Evolutionary conservation across 2,113 vertebrate genomes (phyloP).

Genomic region (Gallinago jamesoni): DNA sequence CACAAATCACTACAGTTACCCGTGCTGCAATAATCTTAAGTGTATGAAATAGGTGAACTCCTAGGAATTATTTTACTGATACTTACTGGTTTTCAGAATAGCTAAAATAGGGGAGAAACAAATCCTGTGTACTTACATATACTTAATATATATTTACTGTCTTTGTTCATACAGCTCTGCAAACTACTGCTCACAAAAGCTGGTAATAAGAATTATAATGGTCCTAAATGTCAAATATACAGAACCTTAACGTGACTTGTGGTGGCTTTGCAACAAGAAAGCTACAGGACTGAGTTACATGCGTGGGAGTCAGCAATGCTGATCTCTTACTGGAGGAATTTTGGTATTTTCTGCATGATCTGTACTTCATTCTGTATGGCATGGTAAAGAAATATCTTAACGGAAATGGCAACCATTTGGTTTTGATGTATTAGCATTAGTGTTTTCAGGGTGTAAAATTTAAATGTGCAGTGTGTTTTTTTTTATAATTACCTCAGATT

Average conservation of each 20-base stretch:
- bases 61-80: not conserved
- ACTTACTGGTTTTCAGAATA: not conserved
- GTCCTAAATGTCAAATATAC: not conserved
- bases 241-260: not conserved
- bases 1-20: not conserved
- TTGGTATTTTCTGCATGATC: not conserved
- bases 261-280: not conserved
- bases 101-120: not conserved
- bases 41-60: not conserved
- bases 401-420: not conserved
- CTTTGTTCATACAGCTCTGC: not conserved
- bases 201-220: not conserved
- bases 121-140: not conserved
- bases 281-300: fast-evolving
- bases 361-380: not conserved
- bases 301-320: not conserved
- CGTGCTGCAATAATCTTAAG: not conserved
- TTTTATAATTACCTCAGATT: not conserved
- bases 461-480: not conserved
- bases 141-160: not conserved
- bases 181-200: not conserved
- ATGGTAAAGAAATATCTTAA: not conserved
- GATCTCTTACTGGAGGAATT: not conserved
- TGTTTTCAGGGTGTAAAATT: not conserved
- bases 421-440: not conserved